A percentile compares a stretch with the other conserved stretches of the same genome.
These are phyloP conservation scores for Lasioglossum zephyrum DNA, from an alignment of 2,888 invertebrate species.

Conservation along the genomic window DNA sequence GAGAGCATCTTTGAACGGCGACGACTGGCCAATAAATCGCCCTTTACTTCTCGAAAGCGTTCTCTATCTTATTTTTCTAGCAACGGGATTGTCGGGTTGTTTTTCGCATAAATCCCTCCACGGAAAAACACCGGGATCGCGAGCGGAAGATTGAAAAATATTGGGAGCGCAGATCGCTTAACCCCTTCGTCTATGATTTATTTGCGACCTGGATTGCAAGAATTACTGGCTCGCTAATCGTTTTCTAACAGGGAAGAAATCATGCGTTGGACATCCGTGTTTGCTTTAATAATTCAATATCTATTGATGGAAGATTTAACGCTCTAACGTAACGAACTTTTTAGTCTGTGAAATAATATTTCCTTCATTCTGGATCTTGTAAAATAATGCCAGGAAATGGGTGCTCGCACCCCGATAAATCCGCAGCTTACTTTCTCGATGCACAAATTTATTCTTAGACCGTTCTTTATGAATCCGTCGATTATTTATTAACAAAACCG, in stretches of 20 bases:
- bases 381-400: too few relatives aligned
- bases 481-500: neutral
- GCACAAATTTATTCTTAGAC: neutral
- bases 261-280: neutral
- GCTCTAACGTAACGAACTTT: neutral
- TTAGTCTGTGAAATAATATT: neutral
- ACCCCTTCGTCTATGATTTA: neutral
- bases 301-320: neutral
- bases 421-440: neutral
- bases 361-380: too few relatives aligned
- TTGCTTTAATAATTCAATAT: neutral
- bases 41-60: slow-evolving; percentile 1
- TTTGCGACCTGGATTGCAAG: neutral
- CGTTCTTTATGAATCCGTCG: neutral
- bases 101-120: slow-evolving; percentile 46
- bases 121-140: neutral
- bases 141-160: neutral
- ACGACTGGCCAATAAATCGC: slow-evolving; percentile 11
- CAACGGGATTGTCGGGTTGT: neutral
- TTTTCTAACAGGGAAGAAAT: neutral
- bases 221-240: neutral
- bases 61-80: slow-evolving; percentile 3
- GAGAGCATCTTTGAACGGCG: neutral
- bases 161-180: neutral
- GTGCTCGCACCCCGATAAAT: too few relatives aligned